Base-by-base conservation (phyloP, 2,888 invertebrate species). In the Zygaena filipendulae region DNA sequence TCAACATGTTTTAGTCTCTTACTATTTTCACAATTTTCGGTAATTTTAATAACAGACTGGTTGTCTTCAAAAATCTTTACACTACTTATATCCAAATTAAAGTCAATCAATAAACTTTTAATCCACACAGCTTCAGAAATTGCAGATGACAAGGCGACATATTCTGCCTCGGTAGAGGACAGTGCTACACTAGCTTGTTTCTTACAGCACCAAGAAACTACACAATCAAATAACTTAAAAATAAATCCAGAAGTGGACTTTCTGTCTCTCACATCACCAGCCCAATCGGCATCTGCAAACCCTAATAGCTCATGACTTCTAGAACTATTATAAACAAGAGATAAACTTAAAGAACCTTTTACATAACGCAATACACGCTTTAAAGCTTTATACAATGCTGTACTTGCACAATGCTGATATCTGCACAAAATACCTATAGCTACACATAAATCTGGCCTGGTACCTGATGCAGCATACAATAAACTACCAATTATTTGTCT, bases 161-260 rank as follows among this genome's bases (percentile, higher is more conserved):
- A 45, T 16, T 46, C 45, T 4, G 44, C 22, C 23, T 45, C 44
- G 3, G 43, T 45, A n/a, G 44, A 46, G 20, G 47, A 49, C 9
- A 46, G 25, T 25, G 36, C 36, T 3, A 47, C 43, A 33, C 30
- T 33, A 5, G 8, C n/a, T 30, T 49, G 45, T 21, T 44, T 43
- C 14, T 39, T 42, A 3, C 39, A 43, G 25, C 38, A 27, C 44
- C 43, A 43, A 10, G 21, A 33, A 12, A 45, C 27, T 10, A 38
- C 18, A 27, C 42, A 45, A 21, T 39, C 32, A 8, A 30, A 20
- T 27, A 37, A 32, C 11, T 9, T 34, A 32, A 46, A 42, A 9
- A 21, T 30, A 29, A 33, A 43, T 2, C 42, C 38, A 11, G 40
- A 31, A 4, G 42, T 45, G 2, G 48, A 48, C 18, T 40, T 45